Evolutionary conservation across 2,113 vertebrate genomes (phyloP).

Genomic region (Burhinus oedicnemus): DNA sequence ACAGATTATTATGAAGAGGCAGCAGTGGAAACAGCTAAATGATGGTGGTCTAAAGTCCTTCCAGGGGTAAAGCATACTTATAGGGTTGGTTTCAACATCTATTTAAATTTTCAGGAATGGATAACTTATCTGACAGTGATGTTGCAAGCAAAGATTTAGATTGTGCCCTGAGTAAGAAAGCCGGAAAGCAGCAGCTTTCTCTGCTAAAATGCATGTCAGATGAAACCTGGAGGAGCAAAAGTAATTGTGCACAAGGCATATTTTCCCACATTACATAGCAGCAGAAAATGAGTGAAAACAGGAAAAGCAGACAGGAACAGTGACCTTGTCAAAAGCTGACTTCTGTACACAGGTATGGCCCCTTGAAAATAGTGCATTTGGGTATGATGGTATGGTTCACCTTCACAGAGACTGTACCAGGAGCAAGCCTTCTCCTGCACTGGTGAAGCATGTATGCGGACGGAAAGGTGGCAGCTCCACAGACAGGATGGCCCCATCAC

Average conservation of each 20-base stretch:
- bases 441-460: accelerated
- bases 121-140: neutral
- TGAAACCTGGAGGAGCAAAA: neutral
- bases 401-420: neutral
- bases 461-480: neutral
- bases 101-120: neutral
- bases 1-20: neutral
- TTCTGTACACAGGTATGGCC: neutral
- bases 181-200: neutral
- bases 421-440: neutral
- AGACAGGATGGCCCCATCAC: neutral
- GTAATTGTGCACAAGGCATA: neutral
- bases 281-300: neutral
- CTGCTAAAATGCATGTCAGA: neutral
- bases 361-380: neutral
- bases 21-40: neutral
- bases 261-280: neutral
- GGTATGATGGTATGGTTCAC: neutral
- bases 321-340: neutral
- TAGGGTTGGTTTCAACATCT: neutral
- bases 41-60: neutral
- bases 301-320: neutral
- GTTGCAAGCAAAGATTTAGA: neutral
- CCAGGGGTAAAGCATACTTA: neutral
- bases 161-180: neutral